phyloP scores from a whole-genome alignment of 1,140 invertebrate genomes.

The Trichogramma pretiosum region DNA sequence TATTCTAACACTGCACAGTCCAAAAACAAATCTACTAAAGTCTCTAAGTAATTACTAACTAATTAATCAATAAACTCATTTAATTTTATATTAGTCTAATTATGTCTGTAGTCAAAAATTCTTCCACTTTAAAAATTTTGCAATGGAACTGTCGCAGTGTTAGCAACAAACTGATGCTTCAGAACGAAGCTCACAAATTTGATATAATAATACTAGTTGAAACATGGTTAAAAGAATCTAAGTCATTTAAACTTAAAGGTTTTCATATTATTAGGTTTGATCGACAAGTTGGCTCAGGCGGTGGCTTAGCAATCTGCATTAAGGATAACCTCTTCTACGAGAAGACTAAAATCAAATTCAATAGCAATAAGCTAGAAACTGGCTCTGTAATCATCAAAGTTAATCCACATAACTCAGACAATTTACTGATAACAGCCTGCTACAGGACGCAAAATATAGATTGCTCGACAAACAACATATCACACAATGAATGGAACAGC shows the following conservation, averaged over 20 bases:
- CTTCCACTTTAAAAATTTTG: too few relatives aligned
- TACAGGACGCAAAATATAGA: not conserved
- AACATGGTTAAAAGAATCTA: not conserved
- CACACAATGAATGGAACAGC: too few relatives aligned
- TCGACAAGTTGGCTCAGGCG: not conserved
- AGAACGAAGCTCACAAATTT: too few relatives aligned
- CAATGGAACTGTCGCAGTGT: too few relatives aligned
- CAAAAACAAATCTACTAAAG: too few relatives aligned
- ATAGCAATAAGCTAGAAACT: not conserved
- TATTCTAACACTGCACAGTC: too few relatives aligned
- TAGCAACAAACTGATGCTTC: too few relatives aligned
- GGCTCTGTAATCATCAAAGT: not conserved
- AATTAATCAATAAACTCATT: too few relatives aligned
- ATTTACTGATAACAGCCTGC: not conserved
- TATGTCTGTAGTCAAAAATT: too few relatives aligned
- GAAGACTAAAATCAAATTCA: not conserved
- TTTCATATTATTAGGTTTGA: not conserved
- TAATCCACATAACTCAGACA: not conserved
- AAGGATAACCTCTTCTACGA: not conserved
- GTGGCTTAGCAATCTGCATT: not conserved
- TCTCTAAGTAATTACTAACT: too few relatives aligned
- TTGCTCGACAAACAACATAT: too few relatives aligned
- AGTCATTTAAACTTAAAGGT: not conserved
- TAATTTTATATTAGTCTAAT: too few relatives aligned
- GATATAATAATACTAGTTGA: not conserved